phyloP scores from a whole-genome alignment of 1,140 invertebrate species.

The Pogonomyrmex barbatus region DNA sequence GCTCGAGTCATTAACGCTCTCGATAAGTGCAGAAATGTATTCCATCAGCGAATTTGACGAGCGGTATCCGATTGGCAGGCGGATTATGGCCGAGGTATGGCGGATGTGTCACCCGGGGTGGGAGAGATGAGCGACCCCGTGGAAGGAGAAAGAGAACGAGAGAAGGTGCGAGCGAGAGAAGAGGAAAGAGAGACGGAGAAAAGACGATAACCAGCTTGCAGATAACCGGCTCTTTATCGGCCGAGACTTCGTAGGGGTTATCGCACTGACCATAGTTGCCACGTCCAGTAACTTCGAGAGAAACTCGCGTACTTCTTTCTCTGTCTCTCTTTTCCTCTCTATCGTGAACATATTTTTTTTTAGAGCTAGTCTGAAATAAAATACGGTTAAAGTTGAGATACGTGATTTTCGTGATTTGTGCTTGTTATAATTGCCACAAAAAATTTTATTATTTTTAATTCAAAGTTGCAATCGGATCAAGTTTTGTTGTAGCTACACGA shows the following conservation, averaged over 20 bases:
- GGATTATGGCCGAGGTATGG: slow-evolving; percentile 67
- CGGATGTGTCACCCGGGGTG: slow-evolving; percentile 60
- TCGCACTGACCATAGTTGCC: slow-evolving; percentile 79
- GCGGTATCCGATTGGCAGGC: slow-evolving; percentile 57
- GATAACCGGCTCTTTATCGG: slow-evolving; percentile 77
- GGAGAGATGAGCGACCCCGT: slow-evolving; percentile 59
- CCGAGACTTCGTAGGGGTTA: slow-evolving; percentile 79
- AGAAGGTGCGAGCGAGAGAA: slow-evolving; percentile 8
- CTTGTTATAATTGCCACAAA: background rate
- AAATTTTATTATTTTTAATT: background rate
- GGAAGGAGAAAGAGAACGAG: slow-evolving; percentile 43
- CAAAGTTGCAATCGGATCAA: background rate
- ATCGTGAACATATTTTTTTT: slow-evolving; percentile 53
- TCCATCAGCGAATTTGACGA: slow-evolving; percentile 59
- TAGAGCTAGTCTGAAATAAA: background rate
- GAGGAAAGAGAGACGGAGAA: slow-evolving; percentile 43
- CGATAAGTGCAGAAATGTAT: slow-evolving; percentile 53
- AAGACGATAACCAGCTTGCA: slow-evolving; percentile 71
- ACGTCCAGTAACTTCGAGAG: slow-evolving; percentile 67
- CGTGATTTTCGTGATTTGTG: background rate
- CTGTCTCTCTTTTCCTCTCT: slow-evolving; percentile 1
- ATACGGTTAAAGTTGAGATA: background rate
- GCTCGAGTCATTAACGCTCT: slow-evolving; percentile 36
- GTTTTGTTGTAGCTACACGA: background rate
- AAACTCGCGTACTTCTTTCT: slow-evolving; percentile 43